Evolutionary conservation across 1,140 invertebrate genomes (phyloP).

Genomic region (Drosophila micromelanica): DNA sequence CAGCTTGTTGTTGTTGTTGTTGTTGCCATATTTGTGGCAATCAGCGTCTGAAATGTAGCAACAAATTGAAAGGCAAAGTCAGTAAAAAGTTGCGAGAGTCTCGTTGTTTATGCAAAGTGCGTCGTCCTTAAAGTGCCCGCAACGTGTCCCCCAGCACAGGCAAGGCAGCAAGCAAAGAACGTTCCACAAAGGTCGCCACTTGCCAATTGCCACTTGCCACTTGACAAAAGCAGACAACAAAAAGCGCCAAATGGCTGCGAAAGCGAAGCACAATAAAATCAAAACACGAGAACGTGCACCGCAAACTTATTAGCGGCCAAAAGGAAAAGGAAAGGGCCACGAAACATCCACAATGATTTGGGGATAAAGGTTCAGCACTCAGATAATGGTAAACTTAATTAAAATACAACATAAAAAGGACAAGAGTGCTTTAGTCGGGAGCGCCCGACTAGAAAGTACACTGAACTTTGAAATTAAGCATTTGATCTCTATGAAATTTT

Average conservation of each 20-base stretch:
- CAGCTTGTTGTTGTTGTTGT: slow-evolving; percentile 46
- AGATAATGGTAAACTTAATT: slow-evolving; percentile 33
- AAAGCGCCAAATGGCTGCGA: slow-evolving; percentile 29
- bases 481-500: no score
- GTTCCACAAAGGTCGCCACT: slow-evolving; percentile 30
- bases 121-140: slow-evolving; percentile 76
- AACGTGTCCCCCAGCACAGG: slow-evolving; percentile 39
- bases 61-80: slow-evolving; percentile 53
- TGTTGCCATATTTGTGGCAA: slow-evolving; percentile 77
- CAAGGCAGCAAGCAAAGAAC: slow-evolving; percentile 3
- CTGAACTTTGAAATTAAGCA: no score
- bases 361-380: background rate
- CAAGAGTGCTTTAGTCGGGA: background rate
- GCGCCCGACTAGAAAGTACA: no score
- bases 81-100: slow-evolving; percentile 43
- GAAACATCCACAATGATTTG: background rate
- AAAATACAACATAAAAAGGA: slow-evolving; percentile 22
- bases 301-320: slow-evolving; percentile 37
- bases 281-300: slow-evolving; percentile 55
- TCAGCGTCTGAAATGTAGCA: slow-evolving; percentile 72
- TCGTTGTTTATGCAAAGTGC: slow-evolving; percentile 57
- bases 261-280: slow-evolving; percentile 58
- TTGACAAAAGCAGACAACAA: slow-evolving; percentile 41
- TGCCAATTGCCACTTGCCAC: slow-evolving; percentile 6
- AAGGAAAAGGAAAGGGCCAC: background rate